These are phyloP conservation scores for Drosophila macrospina DNA, from an alignment of 2,888 invertebrate genomes.

Conservation along the genomic window DNA sequence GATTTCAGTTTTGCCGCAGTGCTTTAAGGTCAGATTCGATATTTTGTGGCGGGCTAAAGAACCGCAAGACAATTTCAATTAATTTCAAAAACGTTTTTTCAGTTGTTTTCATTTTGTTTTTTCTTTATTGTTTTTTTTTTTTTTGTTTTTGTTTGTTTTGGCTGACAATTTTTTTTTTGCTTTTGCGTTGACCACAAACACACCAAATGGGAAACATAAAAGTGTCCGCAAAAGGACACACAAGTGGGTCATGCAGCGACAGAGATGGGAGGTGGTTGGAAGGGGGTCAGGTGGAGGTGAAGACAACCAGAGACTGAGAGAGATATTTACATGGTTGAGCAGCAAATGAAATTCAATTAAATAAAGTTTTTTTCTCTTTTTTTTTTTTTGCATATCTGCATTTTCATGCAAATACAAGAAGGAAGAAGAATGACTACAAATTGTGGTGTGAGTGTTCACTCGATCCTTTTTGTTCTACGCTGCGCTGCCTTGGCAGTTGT, in stretches of 20 bases:
- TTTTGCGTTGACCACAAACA: conserved; percentile 36
- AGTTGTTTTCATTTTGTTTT: conserved; percentile 12
- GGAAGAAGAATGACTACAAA: conserved; percentile 5
- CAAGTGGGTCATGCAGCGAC: conserved; percentile 36
- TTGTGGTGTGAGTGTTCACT: neutral
- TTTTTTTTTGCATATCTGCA: conserved; percentile 14
- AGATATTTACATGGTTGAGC: conserved; percentile 44
- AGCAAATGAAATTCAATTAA: conserved; percentile 60
- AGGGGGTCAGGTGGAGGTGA: neutral
- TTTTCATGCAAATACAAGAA: conserved; percentile 12
- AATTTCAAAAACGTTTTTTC: conserved; percentile 30
- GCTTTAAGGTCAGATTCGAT: conserved; percentile 6
- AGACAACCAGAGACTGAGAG: neutral
- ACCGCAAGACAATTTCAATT: conserved; percentile 54
- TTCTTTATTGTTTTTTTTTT: too few species aligned
- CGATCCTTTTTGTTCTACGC: neutral
- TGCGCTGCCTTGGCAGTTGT: neutral
- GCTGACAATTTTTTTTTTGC: conserved; percentile 1
- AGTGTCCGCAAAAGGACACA: conserved; percentile 34
- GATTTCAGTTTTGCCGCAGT: neutral
- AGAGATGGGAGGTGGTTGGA: neutral
- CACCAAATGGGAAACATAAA: conserved; percentile 39
- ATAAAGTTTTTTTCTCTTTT: conserved; percentile 39
- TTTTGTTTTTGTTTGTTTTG: conserved; percentile 1
- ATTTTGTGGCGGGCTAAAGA: conserved; percentile 15